phyloP scores from a whole-genome alignment of 1,140 invertebrate species.

The Brachionus rubens region DNA sequence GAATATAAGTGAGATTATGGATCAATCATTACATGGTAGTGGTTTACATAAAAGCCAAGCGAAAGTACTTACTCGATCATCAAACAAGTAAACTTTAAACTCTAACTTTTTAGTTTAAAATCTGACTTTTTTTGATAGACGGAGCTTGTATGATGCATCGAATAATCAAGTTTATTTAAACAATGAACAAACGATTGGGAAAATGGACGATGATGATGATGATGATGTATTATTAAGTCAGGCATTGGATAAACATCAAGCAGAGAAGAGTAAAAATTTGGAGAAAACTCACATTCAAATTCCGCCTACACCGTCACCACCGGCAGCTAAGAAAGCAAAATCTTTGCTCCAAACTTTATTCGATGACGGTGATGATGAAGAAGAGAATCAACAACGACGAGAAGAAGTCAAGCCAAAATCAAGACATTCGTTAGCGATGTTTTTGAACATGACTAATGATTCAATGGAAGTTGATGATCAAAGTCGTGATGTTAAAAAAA shows the following conservation, averaged over 20 bases:
- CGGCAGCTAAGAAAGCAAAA: slow-evolving; percentile 22
- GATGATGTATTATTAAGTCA: slow-evolving; percentile 18
- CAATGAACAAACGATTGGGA: neutral
- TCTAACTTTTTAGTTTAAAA: neutral
- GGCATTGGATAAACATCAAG: slow-evolving; percentile 31
- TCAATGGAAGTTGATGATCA: slow-evolving; percentile 11
- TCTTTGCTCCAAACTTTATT: slow-evolving; percentile 17
- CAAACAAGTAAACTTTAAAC: slow-evolving; percentile 1
- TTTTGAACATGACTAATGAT: neutral
- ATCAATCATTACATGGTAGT: neutral
- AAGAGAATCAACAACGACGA: neutral
- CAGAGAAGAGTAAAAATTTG: neutral
- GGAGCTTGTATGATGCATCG: slow-evolving; percentile 30
- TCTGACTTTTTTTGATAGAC: no score
- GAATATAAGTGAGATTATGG: slow-evolving; percentile 20
- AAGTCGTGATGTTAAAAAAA: neutral
- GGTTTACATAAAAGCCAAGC: neutral
- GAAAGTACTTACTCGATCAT: neutral
- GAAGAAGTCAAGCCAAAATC: neutral
- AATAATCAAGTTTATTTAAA: slow-evolving; percentile 27
- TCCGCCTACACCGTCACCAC: slow-evolving; percentile 5
- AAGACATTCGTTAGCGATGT: slow-evolving; percentile 22
- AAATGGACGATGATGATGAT: neutral
- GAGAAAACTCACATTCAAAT: neutral
- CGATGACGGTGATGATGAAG: slow-evolving; percentile 39